These are phyloP conservation scores for Trichonephila clavipes DNA, from an alignment of 1,140 invertebrate species.

Conservation along the genomic window DNA sequence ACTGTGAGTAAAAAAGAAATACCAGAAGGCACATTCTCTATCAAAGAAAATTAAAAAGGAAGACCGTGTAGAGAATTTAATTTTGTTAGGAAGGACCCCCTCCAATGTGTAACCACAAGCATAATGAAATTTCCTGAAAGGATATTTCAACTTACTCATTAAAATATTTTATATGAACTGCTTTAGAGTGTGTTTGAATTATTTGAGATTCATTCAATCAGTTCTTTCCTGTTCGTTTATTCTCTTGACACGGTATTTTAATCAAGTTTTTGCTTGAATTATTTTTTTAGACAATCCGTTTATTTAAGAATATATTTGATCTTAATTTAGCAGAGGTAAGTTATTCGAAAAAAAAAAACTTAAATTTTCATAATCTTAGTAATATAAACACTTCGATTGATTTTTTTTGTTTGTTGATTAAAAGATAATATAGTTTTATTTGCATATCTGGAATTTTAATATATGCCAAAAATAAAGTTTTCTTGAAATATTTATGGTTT, in stretches of 20 bases:
- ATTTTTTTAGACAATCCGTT: not conserved
- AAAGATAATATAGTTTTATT: no score
- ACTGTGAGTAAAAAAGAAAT: not conserved
- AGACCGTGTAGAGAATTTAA: not conserved
- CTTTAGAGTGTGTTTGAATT: not conserved
- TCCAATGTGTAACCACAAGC: not conserved
- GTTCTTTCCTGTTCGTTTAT: not conserved
- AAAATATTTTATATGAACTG: not conserved
- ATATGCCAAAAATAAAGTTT: no score
- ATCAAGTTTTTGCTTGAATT: not conserved
- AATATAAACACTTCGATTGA: no score
- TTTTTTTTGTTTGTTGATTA: no score
- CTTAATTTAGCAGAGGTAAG: no score
- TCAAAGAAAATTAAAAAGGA: conserved; percentile 17
- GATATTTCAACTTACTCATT: conserved; percentile 18
- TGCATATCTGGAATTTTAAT: no score
- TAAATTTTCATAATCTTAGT: no score
- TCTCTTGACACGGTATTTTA: not conserved
- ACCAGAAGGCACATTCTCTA: not conserved
- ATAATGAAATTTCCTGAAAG: not conserved
- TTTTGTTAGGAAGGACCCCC: not conserved
- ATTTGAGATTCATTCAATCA: conserved; percentile 25
- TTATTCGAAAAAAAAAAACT: no score
- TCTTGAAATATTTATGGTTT: no score
- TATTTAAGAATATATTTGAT: no score